Evolutionary conservation across 2,888 invertebrate species (phyloP), one percentile per base, ranked within the genome.

Genomic region (Agonopterix subpropinquella): DNA sequence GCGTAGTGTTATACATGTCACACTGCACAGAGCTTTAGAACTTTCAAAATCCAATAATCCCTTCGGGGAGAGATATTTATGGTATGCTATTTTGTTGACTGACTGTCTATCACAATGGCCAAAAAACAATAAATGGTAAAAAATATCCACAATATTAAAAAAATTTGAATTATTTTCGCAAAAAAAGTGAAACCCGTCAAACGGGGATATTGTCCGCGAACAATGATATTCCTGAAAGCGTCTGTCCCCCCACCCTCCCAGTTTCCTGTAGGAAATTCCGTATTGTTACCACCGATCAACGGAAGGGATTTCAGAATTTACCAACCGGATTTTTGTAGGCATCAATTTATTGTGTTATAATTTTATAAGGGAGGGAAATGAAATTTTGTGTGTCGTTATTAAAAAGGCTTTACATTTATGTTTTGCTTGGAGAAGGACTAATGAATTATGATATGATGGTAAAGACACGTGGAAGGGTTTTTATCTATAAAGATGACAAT

Each of bases 301-400:
- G 55, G 53, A 55, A 53, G 51, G 52, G 55, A 50, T 55, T 49
- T 45, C 43, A 47, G 50, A 55, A 53, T 50, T 50, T 47, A 48
- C 43, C 47, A 28, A 28, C 50, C 44, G 45, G 50, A 49, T 54
- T 56, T 54, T 56, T 54, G 49, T 47, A 45, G 44, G 48, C 43
- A 39, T 41, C 47, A 47, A 50, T 51, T 55, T 51, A 55, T 55
- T 35, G 43, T 50, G 50, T 47, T 47, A 47, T 47, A 50, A 50
- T 50, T 47, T 49, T 37, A 46, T 18, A 44, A 44, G 55, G n/a
- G 39, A n/a, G 1, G 39, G 39, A 39, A 39, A 39, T 39, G 51
- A 55, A 55, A 50, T 49, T 47, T 51, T 50, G 10, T 37, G 10
- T 11, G n/a, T 45, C 13, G 45, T 49, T 49, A 45, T 15, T 11